phyloP scores from a whole-genome alignment of 2,797 vertebrate species.

The Sebastes steindachneri region DNA sequence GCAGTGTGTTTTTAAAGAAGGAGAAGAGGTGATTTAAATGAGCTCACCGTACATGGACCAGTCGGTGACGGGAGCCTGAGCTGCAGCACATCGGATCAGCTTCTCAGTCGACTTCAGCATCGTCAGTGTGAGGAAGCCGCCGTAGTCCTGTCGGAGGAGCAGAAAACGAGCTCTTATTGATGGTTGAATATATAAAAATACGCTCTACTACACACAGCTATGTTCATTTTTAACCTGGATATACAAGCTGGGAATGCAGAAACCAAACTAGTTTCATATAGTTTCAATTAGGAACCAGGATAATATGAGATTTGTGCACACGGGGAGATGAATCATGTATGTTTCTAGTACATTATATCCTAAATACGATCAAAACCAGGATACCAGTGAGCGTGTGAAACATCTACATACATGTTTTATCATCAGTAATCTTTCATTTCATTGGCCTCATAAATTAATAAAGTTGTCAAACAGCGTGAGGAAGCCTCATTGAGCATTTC shows the following conservation, averaged over 20 bases:
- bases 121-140: conserved; percentile 91
- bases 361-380: background rate
- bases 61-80: conserved; percentile 90
- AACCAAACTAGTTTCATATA: background rate
- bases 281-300: background rate
- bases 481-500: background rate
- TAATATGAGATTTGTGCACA: background rate
- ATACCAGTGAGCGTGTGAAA: background rate
- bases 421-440: background rate
- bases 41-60: conserved; percentile 93
- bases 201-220: background rate
- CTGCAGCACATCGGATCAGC: conserved; percentile 90
- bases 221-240: too few relatives aligned
- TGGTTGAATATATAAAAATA: background rate
- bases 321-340: background rate
- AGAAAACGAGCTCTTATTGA: background rate
- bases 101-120: conserved; percentile 91
- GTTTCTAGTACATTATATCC: background rate
- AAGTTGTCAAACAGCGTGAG: background rate
- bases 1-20: background rate
- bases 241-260: background rate
- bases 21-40: background rate
- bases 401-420: background rate
- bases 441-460: background rate
- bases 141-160: conserved; percentile 86